Conservation (phyloP, 2,888 invertebrate species). For the Leucoptera coffeella region DNA sequence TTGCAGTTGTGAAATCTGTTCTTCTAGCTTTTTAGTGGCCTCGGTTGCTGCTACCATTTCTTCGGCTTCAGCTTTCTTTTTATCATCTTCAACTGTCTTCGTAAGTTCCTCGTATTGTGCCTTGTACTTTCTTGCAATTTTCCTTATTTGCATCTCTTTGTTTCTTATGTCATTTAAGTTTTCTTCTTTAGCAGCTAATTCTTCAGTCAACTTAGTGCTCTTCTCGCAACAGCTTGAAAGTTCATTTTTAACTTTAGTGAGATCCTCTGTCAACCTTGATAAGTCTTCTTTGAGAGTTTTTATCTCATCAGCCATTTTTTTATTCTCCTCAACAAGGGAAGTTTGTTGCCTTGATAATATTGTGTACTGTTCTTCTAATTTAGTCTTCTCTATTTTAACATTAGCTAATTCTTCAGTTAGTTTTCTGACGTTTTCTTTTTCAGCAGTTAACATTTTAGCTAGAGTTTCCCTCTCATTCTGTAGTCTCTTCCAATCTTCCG, state of each 20-base stretch:
- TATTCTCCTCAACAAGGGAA: conserved; percentile 57
- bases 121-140: conserved; percentile 91
- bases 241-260: conserved; percentile 58
- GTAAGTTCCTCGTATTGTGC: conserved; percentile 73
- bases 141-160: conserved; percentile 70
- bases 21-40: conserved; percentile 46
- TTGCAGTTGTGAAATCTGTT: conserved; percentile 32
- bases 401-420: conserved; percentile 59
- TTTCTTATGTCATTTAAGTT: conserved; percentile 61
- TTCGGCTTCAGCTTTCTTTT: conserved; percentile 51
- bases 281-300: conserved; percentile 51
- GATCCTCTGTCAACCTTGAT: conserved; percentile 53
- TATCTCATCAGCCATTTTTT: conserved; percentile 59
- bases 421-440: conserved; percentile 65
- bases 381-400: conserved; percentile 58
- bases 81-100: conserved; percentile 60
- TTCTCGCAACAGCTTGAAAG: conserved; percentile 54
- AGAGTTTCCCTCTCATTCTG: conserved; percentile 77
- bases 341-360: conserved; percentile 55
- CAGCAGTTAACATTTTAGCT: conserved; percentile 69
- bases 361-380: conserved; percentile 63
- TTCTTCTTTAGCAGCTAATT: conserved; percentile 60
- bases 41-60: conserved; percentile 40
- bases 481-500: conserved; percentile 86
- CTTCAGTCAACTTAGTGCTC: conserved; percentile 58